phyloP scores from a whole-genome alignment of 2,113 vertebrate species.

The Garra rufa region DNA sequence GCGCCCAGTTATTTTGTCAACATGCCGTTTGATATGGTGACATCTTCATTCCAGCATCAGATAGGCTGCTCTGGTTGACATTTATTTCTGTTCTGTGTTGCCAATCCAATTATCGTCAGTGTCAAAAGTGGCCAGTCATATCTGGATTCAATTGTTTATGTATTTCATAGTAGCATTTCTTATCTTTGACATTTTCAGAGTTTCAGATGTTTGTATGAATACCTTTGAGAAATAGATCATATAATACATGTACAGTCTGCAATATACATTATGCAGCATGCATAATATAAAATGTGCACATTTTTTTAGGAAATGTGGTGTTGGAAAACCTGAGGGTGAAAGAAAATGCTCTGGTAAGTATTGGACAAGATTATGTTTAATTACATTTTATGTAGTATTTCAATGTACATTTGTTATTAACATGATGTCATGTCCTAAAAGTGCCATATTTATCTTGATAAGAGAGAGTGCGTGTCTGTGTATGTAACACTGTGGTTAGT shows the following conservation, averaged over 20 bases:
- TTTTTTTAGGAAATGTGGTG: conserved; percentile 88
- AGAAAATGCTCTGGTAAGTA: conserved; percentile 94
- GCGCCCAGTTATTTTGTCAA: not conserved
- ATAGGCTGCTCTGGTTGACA: conserved; percentile 3
- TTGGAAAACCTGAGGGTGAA: conserved; percentile 94
- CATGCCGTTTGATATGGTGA: not conserved
- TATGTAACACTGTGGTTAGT: conserved; percentile 4
- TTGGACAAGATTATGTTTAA: not conserved
- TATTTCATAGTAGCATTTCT: not conserved
- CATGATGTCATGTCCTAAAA: not conserved
- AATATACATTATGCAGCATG: not conserved
- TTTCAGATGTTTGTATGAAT: not conserved
- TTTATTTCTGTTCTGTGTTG: not conserved
- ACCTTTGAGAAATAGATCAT: not conserved
- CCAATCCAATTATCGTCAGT: not conserved
- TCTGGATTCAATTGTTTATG: not conserved
- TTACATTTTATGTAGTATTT: not conserved
- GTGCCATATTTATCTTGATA: not conserved
- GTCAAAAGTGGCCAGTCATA: not conserved
- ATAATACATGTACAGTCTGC: not conserved
- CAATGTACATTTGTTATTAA: not conserved
- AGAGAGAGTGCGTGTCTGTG: not conserved
- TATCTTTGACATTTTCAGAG: not conserved
- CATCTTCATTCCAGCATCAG: not conserved
- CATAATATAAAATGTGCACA: not conserved